Evolutionary conservation across 2,888 invertebrate species (phyloP), one percentile per base, ranked within the genome.

Genomic region (Eupeodes latifasciatus): DNA sequence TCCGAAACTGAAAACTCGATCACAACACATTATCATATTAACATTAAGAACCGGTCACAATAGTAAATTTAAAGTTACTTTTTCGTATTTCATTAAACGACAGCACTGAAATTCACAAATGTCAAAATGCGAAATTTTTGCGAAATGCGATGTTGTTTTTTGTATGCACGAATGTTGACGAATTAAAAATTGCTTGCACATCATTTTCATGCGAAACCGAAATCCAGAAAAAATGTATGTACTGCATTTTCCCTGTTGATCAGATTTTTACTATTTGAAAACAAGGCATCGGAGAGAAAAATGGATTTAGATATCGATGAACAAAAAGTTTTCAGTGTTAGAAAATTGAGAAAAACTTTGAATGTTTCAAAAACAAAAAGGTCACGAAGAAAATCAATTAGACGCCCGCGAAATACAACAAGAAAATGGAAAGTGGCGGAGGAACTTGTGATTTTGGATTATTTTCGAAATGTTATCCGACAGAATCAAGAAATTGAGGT

Each of bases 381-480:
- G 40, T 49, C 16, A 7, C 44, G n/a, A 49, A 14, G 57, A 47
- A 72, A 72, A 47, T 10, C 47, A 47, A 34, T 47, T 11, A 72
- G 59, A 11, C 57, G 72, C 7, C 59, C 72, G n/a, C n/a, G 72
- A 27, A 72, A 59, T 40, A 9, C 40, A 11, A 59, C 47, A 2
- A 14, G 72, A 34, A 72, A 72, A 49, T 72, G 72, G 72, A 72
- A 72, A 72, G 27, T 59, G n/a, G n/a, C 59, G n/a, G 72, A 72
- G 47, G 72, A 72, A 27, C 57, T 34, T 34, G n/a, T 59, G 9
- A 72, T 72, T 59, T 72, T 72, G 16, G 59, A 72, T 59, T 72
- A 72, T 59, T 72, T 72, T 59, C 57, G 72, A 16, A 72, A 72
- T 40, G 72, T 72, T 19, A 47, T 72, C 3, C 14, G 59, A n/a